Evolutionary conservation across 2,113 vertebrate species (phyloP), one percentile per base, ranked within the genome.

Genomic region (Paramormyrops kingsleyae): DNA sequence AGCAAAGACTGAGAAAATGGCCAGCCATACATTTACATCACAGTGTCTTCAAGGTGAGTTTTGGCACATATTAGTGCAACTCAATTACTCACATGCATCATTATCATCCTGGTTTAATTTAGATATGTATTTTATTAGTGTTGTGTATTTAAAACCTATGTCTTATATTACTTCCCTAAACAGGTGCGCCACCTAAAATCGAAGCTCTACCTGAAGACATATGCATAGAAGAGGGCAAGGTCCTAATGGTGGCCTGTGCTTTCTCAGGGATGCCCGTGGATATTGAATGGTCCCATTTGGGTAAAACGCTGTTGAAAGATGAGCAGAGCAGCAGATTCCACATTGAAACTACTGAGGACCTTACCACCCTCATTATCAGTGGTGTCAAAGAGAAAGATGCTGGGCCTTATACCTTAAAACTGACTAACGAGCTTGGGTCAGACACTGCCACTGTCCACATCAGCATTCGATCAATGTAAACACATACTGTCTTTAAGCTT

Each of bases 171-270:
- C 88, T 94, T 91, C 83, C 56, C 88, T 92, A 91, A 96, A 90
- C 90, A 96, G 98, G 97, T 94, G 92, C 92, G 89, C 96, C 98
- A 93, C 98, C 98, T 86, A 98, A 97, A 96, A 99, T 99, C n/a
- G 99, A 99, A 96, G 98, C 98, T 93, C 96, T 99, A 88, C 99
- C 99, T 10, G 96, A 98, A 15, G 99, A 99, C 92, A 98, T 99
- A 95, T 99, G 97, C 94, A 97, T 99, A 24, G 98, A 99, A 3
- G 96, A 97, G 91, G 99, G 98, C 91, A 99, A 99, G 94, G 97
- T 99, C 91, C 94, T 99, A 77, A 99, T 98, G 0, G 96, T 99
- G n/a, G 95, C 98, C 87, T 99, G 99, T 86, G 98, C 98, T 90
- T 99, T 99, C 93, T 98, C 98, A 5, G 99, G 98, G 42, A 97